Evolutionary conservation across 2,113 vertebrate genomes (phyloP), one percentile per base, ranked within the genome.

Genomic region (Actenoides lindsayi): DNA sequence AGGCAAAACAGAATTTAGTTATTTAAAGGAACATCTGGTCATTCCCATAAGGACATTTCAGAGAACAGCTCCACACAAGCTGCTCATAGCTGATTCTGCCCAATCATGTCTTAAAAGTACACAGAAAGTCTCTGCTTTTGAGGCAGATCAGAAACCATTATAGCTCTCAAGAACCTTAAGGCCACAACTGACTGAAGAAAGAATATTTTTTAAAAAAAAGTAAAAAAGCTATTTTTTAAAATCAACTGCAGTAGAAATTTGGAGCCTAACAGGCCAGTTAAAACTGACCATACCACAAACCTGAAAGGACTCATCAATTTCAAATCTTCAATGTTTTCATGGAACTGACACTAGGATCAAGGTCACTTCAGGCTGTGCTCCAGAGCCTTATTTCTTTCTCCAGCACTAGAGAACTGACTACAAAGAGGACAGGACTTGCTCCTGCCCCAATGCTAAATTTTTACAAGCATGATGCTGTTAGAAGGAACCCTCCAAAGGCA

Each of bases 1-100:
- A 94, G 87, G 77, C 11, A 95, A 54, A 88, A 88, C 4, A 94
- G 70, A 91, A 56, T 7, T n/a, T 44, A 67, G 13, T 33, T 70
- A 5, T 76, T 25, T 70, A 76, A 42, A 35, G 69, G n/a, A 67
- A 77, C 25, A 51, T 23, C 23, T 56, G 37, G 13, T 56, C 35
- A 28, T 65, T 77, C 56, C 51, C 44, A 59, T 6, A n/a, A 39
- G 42, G 12, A 15, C 1, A 2, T 44, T 62, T n/a, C n/a, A 73
- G 51, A 78, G 30, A 48, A 50, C 35, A 31, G 16, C 10, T 69
- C 31, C 73, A 81, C 54, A 48, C 13, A 44, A 83, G 37, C 15
- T 31, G 13, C 16, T 37, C 27, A n/a, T 1, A 42, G 53, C 13
- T 62, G 33, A 24, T 70, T 85, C 71, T 84, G 27, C 51, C 35